Percentiles rank a stretch among this genome's conserved stretches.
Evolutionary conservation across 2,113 vertebrate species (phyloP).

Genomic region (Clarias gariepinus): DNA sequence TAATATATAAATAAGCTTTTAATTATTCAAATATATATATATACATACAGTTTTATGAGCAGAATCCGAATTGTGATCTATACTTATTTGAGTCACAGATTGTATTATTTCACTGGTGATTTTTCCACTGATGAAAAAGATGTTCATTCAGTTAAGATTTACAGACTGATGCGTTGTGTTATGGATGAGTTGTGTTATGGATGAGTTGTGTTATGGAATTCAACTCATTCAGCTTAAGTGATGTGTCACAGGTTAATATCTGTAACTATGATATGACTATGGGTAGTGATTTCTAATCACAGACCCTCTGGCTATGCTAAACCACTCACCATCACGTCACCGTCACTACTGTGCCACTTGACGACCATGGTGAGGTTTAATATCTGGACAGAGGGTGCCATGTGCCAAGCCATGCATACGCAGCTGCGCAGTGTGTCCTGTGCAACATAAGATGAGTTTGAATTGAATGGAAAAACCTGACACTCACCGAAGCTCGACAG

Average conservation of each 20-base stretch:
- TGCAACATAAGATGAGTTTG: not conserved
- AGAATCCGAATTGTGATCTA: not conserved
- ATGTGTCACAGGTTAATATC: not conserved
- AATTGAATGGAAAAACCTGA: not conserved
- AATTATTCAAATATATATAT: too few relatives aligned
- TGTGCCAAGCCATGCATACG: not conserved
- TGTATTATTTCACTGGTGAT: not conserved
- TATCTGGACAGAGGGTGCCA: too few relatives aligned
- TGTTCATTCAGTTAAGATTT: not conserved
- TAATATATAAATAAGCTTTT: too few relatives aligned
- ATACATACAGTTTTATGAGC: too few relatives aligned
- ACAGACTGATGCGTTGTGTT: not conserved
- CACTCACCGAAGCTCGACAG: slow-evolving; percentile 83
- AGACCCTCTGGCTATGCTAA: not conserved
- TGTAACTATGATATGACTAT: not conserved
- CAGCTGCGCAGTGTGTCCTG: not conserved
- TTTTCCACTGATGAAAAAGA: not conserved
- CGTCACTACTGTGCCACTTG: not conserved
- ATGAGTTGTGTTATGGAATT: not conserved
- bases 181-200: not conserved
- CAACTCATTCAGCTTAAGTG: not conserved
- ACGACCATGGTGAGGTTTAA: too few relatives aligned
- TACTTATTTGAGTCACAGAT: not conserved
- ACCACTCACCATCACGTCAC: not conserved
- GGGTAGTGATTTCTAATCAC: not conserved